Base-by-base conservation (phyloP, 2,113 vertebrate genomes). In the Megalops atlanticus region DNA sequence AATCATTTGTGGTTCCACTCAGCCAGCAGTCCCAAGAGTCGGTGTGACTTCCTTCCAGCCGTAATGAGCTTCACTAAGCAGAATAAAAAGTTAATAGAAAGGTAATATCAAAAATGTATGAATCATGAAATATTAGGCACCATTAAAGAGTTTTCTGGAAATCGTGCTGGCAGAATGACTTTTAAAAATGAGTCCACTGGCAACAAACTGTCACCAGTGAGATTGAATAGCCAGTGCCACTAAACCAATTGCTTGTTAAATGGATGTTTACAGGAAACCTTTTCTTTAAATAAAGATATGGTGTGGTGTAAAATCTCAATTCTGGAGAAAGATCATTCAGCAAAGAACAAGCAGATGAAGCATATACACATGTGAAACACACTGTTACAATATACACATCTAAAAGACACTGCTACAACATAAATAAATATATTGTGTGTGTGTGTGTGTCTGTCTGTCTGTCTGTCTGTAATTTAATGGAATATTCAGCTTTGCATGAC, bases 1-100 rank as follows among this genome's bases (percentile, higher is more conserved):
- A 94, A 93, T 92, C 92, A 94, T 94, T 95, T 94, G 93, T 91
- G 91, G 90, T 93, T 92, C 91, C 89, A 92, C 90, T 94, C 92
- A 93, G 94, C 91, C 92, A 91, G 87, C 84, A 90, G 89, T 93
- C 93, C 92, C 92, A 86, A 76, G 92, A 93, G 94, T 90, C 87
- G 85, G 77, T 15, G 85, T 84, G 82, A 88, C 90, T 91, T 91
- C 87, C 88, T 89, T 91, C 80, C 90, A 89, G 88, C 91, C 89
- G 83, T 91, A 91, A 92, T 92, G 91, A 94, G 93, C 90, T 92
- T 88, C 89, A 92, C 89, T 89, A 90, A 87, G 87, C 86, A 76
- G 84, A 87, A 87, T 81, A 85, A 89, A 89, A 88, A 82, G 90
- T 90, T 87, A 87, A 90, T 84, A 88, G 90, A 85, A 85, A 87